phyloP scores from a whole-genome alignment of 2,888 invertebrate species.

The Leucania comma region DNA sequence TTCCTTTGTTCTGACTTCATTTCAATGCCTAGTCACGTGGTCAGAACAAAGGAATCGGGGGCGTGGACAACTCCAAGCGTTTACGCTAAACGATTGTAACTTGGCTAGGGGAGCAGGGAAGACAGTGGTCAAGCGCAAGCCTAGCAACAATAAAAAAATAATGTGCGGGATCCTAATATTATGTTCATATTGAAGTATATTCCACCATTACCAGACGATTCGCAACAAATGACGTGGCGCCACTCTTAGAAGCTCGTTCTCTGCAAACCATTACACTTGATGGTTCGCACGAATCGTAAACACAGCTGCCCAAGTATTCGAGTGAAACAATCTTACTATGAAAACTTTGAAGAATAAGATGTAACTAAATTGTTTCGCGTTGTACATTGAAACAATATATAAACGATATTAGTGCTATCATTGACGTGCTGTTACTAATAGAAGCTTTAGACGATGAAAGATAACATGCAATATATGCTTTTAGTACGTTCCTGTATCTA shows the following conservation, averaged over 20 bases:
- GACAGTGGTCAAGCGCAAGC: no score
- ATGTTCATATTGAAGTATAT: conserved; percentile 32
- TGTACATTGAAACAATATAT: conserved; percentile 25
- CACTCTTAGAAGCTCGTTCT: conserved; percentile 36
- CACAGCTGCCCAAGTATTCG: conserved; percentile 54
- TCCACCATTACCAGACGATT: conserved; percentile 21
- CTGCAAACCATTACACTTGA: conserved; percentile 51
- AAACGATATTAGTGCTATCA: conserved; percentile 18
- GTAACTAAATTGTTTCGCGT: conserved; percentile 21
- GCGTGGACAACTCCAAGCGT: no score
- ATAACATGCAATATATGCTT: background rate
- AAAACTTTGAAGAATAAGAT: conserved; percentile 39
- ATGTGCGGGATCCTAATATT: background rate
- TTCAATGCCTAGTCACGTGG: no score
- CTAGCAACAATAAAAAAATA: background rate
- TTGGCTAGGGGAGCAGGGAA: no score
- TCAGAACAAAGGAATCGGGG: no score
- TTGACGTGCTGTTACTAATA: conserved; percentile 13
- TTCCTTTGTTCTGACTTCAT: no score
- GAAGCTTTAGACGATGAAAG: conserved; percentile 2
- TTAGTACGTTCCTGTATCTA: background rate
- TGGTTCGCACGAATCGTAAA: conserved; percentile 53
- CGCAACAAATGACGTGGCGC: conserved; percentile 42
- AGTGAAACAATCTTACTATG: conserved; percentile 25
- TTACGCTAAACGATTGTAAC: no score